phyloP scores from a whole-genome alignment of 2,113 vertebrate species.

The Dasypus novemcinctus region DNA sequence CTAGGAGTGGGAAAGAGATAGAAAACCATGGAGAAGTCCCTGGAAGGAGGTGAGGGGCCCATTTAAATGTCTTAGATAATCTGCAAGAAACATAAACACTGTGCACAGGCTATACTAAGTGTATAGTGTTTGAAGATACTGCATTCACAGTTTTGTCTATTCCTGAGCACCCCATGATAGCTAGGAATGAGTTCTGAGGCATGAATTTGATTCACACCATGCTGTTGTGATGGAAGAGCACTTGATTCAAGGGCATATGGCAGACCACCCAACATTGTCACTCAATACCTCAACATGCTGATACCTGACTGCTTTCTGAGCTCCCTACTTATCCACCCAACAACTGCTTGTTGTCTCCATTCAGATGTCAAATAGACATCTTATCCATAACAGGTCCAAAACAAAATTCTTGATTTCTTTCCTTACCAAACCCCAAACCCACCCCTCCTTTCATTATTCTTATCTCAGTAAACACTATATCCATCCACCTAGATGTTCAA shows the following conservation, averaged over 20 bases:
- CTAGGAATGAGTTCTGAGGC: not conserved
- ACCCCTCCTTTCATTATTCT: not conserved
- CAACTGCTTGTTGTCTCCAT: not conserved
- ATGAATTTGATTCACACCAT: not conserved
- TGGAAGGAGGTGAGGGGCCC: not conserved
- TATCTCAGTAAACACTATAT: not conserved
- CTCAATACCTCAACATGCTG: not conserved
- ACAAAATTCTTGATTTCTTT: not conserved
- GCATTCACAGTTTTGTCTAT: not conserved
- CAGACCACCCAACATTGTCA: accelerated
- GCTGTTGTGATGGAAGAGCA: not conserved
- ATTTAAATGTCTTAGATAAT: not conserved
- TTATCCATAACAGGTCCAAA: not conserved
- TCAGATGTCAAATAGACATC: not conserved
- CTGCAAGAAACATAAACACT: not conserved
- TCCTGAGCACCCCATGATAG: not conserved
- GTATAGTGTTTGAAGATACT: not conserved
- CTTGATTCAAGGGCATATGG: not conserved
- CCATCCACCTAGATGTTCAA: not conserved
- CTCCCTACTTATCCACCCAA: not conserved
- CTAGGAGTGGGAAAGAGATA: not conserved
- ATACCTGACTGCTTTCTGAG: not conserved
- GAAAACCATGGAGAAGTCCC: not conserved
- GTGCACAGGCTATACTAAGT: not conserved
- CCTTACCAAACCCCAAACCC: not conserved